Conservation (phyloP, 2,888 invertebrate species). For the Scaptomyza parva region DNA sequence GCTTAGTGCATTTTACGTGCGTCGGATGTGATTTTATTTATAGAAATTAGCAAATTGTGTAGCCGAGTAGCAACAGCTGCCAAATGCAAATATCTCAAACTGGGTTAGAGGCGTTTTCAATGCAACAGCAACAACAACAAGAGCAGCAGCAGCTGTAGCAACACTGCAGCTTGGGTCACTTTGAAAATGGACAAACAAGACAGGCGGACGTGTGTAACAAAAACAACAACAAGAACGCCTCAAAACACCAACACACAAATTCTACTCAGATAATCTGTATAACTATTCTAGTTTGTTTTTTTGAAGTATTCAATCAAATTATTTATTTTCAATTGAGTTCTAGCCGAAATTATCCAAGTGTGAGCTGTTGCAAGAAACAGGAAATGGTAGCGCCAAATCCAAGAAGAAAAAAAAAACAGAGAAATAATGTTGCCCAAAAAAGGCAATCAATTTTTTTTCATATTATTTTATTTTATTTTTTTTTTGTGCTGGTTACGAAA, state of each 20-base stretch:
- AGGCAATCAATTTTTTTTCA: constrained; percentile 56
- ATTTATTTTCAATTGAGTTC: constrained; percentile 56
- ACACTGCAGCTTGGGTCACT: constrained; percentile 38
- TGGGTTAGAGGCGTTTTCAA: constrained; percentile 64
- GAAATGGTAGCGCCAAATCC: constrained; percentile 58
- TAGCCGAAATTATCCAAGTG: constrained; percentile 54
- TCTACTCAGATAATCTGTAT: constrained; percentile 4
- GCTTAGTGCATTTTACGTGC: constrained; percentile 45
- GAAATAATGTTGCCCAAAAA: constrained; percentile 72
- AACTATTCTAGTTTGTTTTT: constrained; percentile 17
- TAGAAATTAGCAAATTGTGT: constrained; percentile 61
- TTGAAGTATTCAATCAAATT: constrained; percentile 23
- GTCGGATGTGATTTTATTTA: constrained; percentile 61
- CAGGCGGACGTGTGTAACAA: constrained; percentile 20
- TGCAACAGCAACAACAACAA: constrained; percentile 19
- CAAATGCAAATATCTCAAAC: constrained; percentile 55
- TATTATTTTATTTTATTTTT: not conserved
- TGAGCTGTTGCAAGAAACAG: constrained; percentile 50
- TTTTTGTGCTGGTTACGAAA: constrained; percentile 63
- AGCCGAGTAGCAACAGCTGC: constrained; percentile 63
- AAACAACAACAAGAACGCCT: constrained; percentile 27
- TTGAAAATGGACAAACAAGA: constrained; percentile 42
- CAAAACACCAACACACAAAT: constrained; percentile 46
- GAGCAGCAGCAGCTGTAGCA: constrained; percentile 12
- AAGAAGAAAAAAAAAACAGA: too few species aligned